phyloP scores from a whole-genome alignment of 2,888 invertebrate species.

The Cosmia pyralina region DNA sequence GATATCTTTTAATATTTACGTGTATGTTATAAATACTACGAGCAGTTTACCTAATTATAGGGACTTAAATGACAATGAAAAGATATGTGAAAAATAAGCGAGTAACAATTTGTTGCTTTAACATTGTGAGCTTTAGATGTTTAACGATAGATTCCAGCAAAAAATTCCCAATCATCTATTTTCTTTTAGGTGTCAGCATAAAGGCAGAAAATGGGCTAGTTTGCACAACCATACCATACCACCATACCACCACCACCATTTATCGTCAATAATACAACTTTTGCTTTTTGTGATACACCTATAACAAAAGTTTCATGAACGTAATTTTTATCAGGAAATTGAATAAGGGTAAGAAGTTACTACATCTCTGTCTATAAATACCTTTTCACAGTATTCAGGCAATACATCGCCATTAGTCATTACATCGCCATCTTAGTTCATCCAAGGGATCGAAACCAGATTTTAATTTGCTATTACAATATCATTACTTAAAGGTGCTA shows the following conservation, averaged over 20 bases:
- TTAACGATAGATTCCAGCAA: neutral
- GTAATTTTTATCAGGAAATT: neutral
- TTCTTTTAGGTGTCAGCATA: neutral
- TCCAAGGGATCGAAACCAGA: too few species aligned
- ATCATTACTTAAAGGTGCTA: too few species aligned
- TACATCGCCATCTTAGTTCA: too few species aligned
- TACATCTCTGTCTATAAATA: too few species aligned
- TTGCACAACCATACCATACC: too few species aligned
- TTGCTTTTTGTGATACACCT: too few species aligned
- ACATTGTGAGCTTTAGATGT: neutral
- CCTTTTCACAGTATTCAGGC: too few species aligned
- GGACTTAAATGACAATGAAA: neutral
- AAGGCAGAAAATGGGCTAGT: neutral
- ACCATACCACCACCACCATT: too few species aligned
- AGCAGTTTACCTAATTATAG: constrained; percentile 27
- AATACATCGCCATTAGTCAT: too few species aligned
- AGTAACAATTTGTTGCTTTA: neutral
- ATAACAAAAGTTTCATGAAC: neutral
- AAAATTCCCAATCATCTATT: neutral
- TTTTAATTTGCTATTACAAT: too few species aligned
- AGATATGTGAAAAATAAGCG: neutral
- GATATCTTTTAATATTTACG: constrained; percentile 28
- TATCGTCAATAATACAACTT: too few species aligned
- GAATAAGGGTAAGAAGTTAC: neutral
- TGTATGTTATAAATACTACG: constrained; percentile 16